Evolutionary conservation across 2,113 vertebrate species (phyloP).

Genomic region (Macheiramphus alcinus): DNA sequence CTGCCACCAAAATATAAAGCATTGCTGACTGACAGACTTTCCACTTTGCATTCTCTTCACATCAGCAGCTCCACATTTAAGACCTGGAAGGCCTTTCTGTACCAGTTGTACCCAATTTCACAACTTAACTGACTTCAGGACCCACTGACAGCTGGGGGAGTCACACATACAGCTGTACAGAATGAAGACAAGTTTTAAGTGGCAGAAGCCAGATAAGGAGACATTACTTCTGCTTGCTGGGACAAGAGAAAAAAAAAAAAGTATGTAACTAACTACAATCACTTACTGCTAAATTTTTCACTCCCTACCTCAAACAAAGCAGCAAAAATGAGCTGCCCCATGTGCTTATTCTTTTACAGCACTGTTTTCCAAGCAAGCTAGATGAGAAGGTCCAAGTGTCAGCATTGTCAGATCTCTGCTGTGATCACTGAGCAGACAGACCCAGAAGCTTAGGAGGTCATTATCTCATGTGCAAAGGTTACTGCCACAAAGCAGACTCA

Average conservation of each 20-base stretch:
- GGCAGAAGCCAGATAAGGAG: not conserved
- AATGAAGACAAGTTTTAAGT: not conserved
- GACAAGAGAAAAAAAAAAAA: not conserved
- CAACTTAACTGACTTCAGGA: not conserved
- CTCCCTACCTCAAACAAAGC: not conserved
- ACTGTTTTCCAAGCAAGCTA: not conserved
- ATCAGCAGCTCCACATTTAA: not conserved
- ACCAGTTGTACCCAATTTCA: not conserved
- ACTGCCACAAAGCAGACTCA: not conserved
- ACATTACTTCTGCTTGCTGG: not conserved
- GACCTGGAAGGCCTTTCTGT: not conserved
- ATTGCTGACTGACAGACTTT: not conserved
- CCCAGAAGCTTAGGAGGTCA: not conserved
- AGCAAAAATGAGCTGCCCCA: not conserved
- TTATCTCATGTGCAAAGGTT: not conserved
- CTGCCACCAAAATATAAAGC: not conserved
- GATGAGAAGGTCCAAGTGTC: not conserved
- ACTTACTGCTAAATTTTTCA: not conserved
- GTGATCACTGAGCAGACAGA: not conserved
- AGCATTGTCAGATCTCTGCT: not conserved
- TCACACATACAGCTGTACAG: not conserved
- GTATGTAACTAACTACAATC: not conserved
- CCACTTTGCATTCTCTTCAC: not conserved
- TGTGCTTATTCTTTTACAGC: not conserved
- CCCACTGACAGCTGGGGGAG: not conserved